phyloP scores from a whole-genome alignment of 2,113 vertebrate species.

The Jacana jacana region DNA sequence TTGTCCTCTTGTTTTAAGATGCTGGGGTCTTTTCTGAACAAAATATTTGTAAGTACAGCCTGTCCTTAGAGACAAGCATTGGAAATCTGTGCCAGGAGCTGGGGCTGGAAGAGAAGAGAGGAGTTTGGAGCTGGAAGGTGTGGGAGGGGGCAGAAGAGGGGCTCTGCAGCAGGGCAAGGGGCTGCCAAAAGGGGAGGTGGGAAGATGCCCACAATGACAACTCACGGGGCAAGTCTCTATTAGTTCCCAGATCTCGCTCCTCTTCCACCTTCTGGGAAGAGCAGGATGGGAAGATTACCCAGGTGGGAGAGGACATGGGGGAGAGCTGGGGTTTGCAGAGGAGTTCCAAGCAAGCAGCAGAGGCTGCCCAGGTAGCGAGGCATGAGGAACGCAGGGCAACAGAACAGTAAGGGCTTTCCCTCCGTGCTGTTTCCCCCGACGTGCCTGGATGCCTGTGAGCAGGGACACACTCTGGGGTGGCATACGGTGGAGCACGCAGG shows the following conservation, averaged over 20 bases:
- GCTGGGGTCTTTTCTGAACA: not conserved
- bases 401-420: not conserved
- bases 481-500: not conserved
- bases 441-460: not conserved
- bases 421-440: rapidly evolving
- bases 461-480: not conserved
- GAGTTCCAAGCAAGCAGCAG: rapidly evolving
- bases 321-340: not conserved
- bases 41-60: not conserved
- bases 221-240: not conserved
- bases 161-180: not conserved
- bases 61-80: not conserved
- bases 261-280: not conserved
- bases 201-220: not conserved
- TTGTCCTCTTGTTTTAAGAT: not conserved
- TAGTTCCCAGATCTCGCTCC: not conserved
- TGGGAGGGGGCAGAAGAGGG: not conserved
- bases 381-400: not conserved
- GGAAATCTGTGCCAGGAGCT: not conserved
- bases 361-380: not conserved
- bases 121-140: not conserved
- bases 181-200: not conserved
- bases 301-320: not conserved
- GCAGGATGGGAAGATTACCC: not conserved
- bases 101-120: not conserved